These are phyloP conservation scores for Takifugu flavidus DNA, from an alignment of 2,113 vertebrate species.

Conservation along the genomic window DNA sequence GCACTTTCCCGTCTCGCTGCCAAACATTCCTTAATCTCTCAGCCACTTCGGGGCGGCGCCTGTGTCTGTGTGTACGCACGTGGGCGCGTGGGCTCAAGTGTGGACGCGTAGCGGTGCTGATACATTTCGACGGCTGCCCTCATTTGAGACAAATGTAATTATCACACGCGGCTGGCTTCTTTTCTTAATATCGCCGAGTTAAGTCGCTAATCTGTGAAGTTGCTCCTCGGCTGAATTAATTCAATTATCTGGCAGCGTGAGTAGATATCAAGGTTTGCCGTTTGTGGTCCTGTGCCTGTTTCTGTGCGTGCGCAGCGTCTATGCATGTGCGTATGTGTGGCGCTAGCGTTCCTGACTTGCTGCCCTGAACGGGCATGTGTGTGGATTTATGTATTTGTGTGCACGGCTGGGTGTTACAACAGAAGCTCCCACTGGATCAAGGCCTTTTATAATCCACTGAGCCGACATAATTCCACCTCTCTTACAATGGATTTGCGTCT, in stretches of 20 bases:
- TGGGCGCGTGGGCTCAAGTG: constrained; percentile 28
- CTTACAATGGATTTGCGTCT: constrained; percentile 75
- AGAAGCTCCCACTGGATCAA: constrained; percentile 65
- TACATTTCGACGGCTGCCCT: constrained; percentile 67
- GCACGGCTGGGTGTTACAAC: constrained; percentile 28
- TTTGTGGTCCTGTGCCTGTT: constrained; percentile 21
- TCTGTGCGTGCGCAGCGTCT: constrained; percentile 11
- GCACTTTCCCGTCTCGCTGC: background rate
- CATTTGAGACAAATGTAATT: constrained; percentile 74
- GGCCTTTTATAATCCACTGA: constrained; percentile 73
- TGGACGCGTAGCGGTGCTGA: constrained; percentile 43
- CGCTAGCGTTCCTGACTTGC: constrained; percentile 12
- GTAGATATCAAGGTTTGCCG: constrained; percentile 58
- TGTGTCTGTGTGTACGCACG: constrained; percentile 9
- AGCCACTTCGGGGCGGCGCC: constrained; percentile 16
- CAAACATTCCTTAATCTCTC: constrained; percentile 2
- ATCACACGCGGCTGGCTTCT: constrained; percentile 60
- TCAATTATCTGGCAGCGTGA: constrained; percentile 68
- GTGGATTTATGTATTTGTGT: constrained; percentile 24
- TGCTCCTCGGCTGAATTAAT: constrained; percentile 70
- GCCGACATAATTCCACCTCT: constrained; percentile 74
- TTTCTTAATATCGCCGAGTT: constrained; percentile 74
- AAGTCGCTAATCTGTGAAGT: constrained; percentile 73
- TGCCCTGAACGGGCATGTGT: constrained; percentile 8
- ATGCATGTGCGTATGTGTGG: constrained; percentile 29